These are phyloP conservation scores for Erythrocercus mccallii DNA, from an alignment of 2,113 vertebrate genomes.

Conservation along the genomic window DNA sequence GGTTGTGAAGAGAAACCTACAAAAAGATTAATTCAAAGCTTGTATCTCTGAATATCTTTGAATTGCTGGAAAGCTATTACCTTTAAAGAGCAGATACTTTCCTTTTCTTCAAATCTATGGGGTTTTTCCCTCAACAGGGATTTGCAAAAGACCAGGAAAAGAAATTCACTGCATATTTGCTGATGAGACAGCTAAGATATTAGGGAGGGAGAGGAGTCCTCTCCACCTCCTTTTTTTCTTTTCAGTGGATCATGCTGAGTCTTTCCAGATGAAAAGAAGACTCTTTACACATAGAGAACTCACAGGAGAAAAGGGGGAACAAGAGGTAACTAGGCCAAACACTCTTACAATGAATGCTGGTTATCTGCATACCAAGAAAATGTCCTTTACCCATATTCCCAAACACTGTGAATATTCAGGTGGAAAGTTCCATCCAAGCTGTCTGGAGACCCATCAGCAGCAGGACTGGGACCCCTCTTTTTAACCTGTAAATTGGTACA, in stretches of 20 bases:
- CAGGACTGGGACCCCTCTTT: conserved; percentile 24
- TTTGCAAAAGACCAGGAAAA: neutral
- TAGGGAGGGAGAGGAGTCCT: neutral
- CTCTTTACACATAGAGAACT: conserved; percentile 23
- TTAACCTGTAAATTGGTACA: conserved; percentile 56
- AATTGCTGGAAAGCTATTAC: neutral
- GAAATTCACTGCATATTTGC: neutral
- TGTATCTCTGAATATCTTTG: neutral
- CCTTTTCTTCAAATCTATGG: neutral
- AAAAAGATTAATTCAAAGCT: neutral
- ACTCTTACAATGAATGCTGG: neutral
- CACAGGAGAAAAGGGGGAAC: conserved; percentile 17
- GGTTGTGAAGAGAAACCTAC: neutral
- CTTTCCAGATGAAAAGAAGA: conserved; percentile 15
- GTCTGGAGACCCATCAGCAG: neutral
- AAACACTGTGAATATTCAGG: neutral
- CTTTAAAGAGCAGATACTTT: neutral
- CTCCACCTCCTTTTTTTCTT: neutral
- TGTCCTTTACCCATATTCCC: neutral
- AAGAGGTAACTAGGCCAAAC: conserved; percentile 17
- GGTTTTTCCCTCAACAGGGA: neutral
- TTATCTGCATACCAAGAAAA: neutral
- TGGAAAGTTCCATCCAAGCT: conserved; percentile 10
- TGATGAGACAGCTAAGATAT: conserved; percentile 1
- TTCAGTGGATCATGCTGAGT: conserved; percentile 4